phyloP scores from a whole-genome alignment of 2,113 vertebrate species.

The Aegotheles bennettii region DNA sequence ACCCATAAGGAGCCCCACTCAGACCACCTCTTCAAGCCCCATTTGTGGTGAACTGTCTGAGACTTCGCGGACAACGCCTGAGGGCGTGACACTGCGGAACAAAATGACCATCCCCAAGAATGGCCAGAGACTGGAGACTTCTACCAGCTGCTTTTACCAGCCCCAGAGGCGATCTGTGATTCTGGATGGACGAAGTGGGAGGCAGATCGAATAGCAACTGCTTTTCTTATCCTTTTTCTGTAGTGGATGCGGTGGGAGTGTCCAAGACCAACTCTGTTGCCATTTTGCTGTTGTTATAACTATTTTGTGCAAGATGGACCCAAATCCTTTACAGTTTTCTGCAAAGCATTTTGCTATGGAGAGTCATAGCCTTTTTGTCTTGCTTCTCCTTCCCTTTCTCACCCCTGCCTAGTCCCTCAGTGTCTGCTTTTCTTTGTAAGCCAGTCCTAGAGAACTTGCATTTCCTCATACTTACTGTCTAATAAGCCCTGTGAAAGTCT shows the following conservation, averaged over 20 bases:
- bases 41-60: constrained; percentile 81
- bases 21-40: constrained; percentile 73
- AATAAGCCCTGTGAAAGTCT: constrained; percentile 23
- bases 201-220: constrained; percentile 87
- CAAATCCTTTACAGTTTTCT: neutral
- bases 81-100: constrained; percentile 84
- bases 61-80: constrained; percentile 71
- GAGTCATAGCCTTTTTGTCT: constrained; percentile 6
- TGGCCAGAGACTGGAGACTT: constrained; percentile 95
- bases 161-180: constrained; percentile 96
- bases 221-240: neutral
- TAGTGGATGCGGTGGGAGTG: neutral
- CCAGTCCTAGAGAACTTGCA: neutral
- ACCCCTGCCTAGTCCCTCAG: neutral
- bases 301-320: constrained; percentile 29
- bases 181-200: constrained; percentile 90
- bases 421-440: neutral
- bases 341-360: constrained; percentile 33
- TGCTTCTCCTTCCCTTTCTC: constrained; percentile 23
- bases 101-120: constrained; percentile 99
- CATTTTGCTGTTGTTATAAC: constrained; percentile 30
- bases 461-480: constrained; percentile 37
- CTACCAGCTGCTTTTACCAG: constrained; percentile 98
- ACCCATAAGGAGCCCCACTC: constrained; percentile 85
- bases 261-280: constrained; percentile 21